A percentile compares a stretch with the other conserved stretches of the same genome.
phyloP scores from a whole-genome alignment of 92 coral and sea anemone species.

The Parazoanthus swiftii region DNA sequence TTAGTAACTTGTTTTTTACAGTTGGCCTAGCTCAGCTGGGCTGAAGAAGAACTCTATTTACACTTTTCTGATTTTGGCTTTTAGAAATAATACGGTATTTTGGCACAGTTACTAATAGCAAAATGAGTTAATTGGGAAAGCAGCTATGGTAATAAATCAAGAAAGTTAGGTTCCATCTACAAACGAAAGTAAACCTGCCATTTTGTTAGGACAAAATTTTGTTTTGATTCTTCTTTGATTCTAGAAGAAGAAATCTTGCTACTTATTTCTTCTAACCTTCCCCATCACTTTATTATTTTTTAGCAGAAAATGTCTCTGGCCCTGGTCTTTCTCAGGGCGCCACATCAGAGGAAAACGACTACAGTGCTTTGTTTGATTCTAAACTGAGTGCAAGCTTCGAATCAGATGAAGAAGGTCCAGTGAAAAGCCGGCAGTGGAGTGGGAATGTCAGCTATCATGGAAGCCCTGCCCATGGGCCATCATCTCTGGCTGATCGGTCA shows the following conservation, averaged over 20 bases:
- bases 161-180: too few species aligned
- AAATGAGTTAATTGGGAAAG: too few species aligned
- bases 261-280: neutral
- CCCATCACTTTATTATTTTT: neutral
- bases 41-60: too few species aligned
- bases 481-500: slow-evolving; percentile 57
- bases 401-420: slow-evolving; percentile 63
- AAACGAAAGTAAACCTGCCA: too few species aligned
- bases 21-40: too few species aligned
- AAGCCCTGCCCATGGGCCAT: slow-evolving; percentile 70
- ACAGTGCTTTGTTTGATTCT: slow-evolving; percentile 87
- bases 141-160: too few species aligned
- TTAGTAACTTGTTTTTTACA: too few species aligned
- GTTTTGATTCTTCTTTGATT: neutral
- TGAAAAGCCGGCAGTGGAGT: slow-evolving; percentile 40
- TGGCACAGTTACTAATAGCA: too few species aligned
- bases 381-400: slow-evolving; percentile 50
- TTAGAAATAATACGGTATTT: too few species aligned
- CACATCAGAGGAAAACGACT: slow-evolving; percentile 79
- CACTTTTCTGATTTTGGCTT: too few species aligned
- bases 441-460: slow-evolving; percentile 55
- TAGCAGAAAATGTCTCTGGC: slow-evolving; percentile 10
- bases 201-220: neutral
- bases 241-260: neutral
- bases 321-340: slow-evolving; percentile 32